Base-by-base conservation (phyloP, 2,888 invertebrate genomes). In the Cephus pulcher region DNA sequence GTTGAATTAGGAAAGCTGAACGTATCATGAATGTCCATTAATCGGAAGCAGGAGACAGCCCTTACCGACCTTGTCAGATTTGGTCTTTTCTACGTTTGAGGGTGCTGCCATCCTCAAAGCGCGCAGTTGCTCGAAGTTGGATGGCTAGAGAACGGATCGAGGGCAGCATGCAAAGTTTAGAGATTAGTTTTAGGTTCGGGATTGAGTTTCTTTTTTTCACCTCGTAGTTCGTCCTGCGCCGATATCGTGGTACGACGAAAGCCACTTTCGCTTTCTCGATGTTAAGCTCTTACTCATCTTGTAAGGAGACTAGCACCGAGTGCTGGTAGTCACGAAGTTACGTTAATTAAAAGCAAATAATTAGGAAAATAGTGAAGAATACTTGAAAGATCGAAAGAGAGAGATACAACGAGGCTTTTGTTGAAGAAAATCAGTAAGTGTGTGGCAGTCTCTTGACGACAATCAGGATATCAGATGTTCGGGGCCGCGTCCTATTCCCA, bases 101-200 rank as follows among this genome's bases (percentile, higher is more conserved):
- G 97, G 97, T 88, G 97, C 97, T 84, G 97, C 97, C 93, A 96
- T 95, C 92, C 96, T 95, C 87, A 97, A 94, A 89, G 95, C 94
- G 92, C 96, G 94, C 93, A 97, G 95, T 92, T 95, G 94, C 91
- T 95, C 94, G 91, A 96, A 94, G 93, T 96, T 96, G 86, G 94
- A 92, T 88, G 96, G 96, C 97, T 97, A 92, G 82, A 84, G 83
- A 84, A 86, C 85, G 86, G 80, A 88, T 85, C 87, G 84, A 84
- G 85, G 85, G 89, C 90, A 89, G 90, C 91, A 90, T 90, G 90
- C 90, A 90, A 91, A 89, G 82, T 88, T 87, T 75, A 76, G 74
- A 69, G 75, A 75, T 79, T 32, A 71, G 71, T 32, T 56, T 56
- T 56, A 56, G 56, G 56, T 56, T 56, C 56, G 23, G 23, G 9